Percentiles rank a stretch among this genome's conserved stretches.
Evolutionary conservation across 2,888 invertebrate genomes (phyloP).

Genomic region (Cantharis lateralis): DNA sequence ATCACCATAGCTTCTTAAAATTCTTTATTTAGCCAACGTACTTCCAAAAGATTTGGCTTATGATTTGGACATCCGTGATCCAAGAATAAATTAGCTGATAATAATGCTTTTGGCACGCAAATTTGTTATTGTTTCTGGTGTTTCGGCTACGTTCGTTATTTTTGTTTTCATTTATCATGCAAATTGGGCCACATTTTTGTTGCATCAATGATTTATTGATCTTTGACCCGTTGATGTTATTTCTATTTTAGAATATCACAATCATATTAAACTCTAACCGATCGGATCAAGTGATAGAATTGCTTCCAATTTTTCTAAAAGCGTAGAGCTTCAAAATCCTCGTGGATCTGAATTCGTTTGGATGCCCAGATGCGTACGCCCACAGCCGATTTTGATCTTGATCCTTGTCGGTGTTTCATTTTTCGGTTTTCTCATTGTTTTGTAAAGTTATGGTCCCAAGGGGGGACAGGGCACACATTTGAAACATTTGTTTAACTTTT

Average conservation of each 20-base stretch:
- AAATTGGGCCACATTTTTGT: constrained; percentile 1
- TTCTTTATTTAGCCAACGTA: neutral
- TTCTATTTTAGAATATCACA: neutral
- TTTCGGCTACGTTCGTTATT: constrained; percentile 15
- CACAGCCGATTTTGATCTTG: neutral
- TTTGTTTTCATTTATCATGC: constrained; percentile 14
- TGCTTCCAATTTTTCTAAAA: neutral
- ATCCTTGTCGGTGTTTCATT: neutral
- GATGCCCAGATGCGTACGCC: neutral
- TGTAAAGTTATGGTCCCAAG: neutral
- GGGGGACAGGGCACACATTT: no score
- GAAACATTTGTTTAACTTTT: neutral
- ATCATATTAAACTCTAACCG: neutral
- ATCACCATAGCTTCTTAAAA: neutral
- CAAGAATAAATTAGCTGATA: constrained; percentile 14
- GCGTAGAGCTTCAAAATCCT: neutral
- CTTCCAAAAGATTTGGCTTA: constrained; percentile 5
- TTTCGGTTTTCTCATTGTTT: neutral
- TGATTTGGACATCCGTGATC: constrained; percentile 1
- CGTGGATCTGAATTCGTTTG: neutral
- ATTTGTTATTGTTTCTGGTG: constrained; percentile 13
- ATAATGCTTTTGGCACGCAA: constrained; percentile 13
- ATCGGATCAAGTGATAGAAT: neutral
- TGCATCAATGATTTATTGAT: neutral
- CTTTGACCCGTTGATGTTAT: neutral